Evolutionary conservation across 2,113 vertebrate genomes (phyloP), one percentile per base, ranked within the genome.

Genomic region (Campylomormyrus tamandua): DNA sequence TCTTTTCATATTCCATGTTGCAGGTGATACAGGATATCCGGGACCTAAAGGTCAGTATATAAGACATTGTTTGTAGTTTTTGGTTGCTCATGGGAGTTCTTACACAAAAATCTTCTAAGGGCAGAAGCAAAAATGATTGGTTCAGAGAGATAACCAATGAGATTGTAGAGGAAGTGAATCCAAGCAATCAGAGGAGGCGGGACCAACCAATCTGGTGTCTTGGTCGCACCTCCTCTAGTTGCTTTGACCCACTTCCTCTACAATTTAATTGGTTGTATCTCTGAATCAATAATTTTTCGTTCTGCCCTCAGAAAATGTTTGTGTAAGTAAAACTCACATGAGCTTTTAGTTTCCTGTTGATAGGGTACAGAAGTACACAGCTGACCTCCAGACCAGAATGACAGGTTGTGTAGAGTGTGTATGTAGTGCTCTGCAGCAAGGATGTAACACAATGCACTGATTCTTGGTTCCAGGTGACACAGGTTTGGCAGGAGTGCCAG

Each of bases 401-500:
- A 46, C 45, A 83, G 80, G 3, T 24, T 45, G 80, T 9, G 19
- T 84, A 48, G 50, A 21, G 10, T 52, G 13, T 56, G 49, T 35
- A 48, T 17, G 24, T 66, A n/a, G 5, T 84, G 19, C 17, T 45
- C 45, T 74, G 15, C 45, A 48, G n/a, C 62, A 77, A 45, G 1
- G 11, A 6, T 70, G 48, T 5, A 45, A 17, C 15, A 35, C 50
- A 56, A 27, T 27, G 21, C n/a, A n/a, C 42, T 89, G 74, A 56
- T 56, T 49, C 5, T 89, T 0, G 91, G 89, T 89, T 87, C 74
- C 91, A 97, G 96, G 96, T 90, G 95, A 96, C 9, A 5, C 66
- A 80, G 96, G 96, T 91, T 92, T 92, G 35, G 91, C 94, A 89
- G 96, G 96, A 90, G 4, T 88, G 15, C 92, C 94, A 95, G 96